Evolutionary conservation across 2,888 invertebrate species (phyloP), one percentile per base, ranked within the genome.

Genomic region (Ectobius pallidus): DNA sequence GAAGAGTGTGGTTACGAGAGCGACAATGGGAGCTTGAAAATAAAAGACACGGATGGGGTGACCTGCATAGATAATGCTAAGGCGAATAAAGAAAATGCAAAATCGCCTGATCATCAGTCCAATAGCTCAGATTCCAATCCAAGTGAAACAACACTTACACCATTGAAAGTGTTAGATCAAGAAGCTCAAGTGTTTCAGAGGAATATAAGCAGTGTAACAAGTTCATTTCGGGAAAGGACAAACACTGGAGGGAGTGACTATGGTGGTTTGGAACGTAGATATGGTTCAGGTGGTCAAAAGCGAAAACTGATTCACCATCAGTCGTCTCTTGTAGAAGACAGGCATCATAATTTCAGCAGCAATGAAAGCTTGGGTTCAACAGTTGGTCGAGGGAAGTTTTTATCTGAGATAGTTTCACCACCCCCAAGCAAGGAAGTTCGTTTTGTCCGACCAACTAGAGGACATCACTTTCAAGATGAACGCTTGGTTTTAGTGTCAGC

Each of bases 401-500:
- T 71, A 14, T 52, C 69, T 25, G 69, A 69, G 42, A 61, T 62
- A 18, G 63, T 22, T 20, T 62, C 55, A n/a, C 20, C 67, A n/a
- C 27, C 70, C 39, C 68, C 72, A 2, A 58, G 20, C 32, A 75
- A 81, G 73, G 85, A 85, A 78, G 80, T 86, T 72, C 81, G 84
- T 74, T 81, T 84, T 75, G 79, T 85, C 78, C 83, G 83, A 73
- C 86, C 88, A 18, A 84, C 86, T 30, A 90, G 88, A 82, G 88
- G 88, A 75, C 90, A 90, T 75, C 88, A 88, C 77, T 92, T 92
- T 79, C 89, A 87, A 80, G 92, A 94, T 82, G 94, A 94, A 80
- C 88, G 96, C 79, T 86, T 96, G 76, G 91, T 94, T 72, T 87
- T 97, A 83, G 90, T 94, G 46, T 91, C 94, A 68, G 85, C 89